Evolutionary conservation across 2,888 invertebrate genomes (phyloP).

Genomic region (Endotricha flammealis): DNA sequence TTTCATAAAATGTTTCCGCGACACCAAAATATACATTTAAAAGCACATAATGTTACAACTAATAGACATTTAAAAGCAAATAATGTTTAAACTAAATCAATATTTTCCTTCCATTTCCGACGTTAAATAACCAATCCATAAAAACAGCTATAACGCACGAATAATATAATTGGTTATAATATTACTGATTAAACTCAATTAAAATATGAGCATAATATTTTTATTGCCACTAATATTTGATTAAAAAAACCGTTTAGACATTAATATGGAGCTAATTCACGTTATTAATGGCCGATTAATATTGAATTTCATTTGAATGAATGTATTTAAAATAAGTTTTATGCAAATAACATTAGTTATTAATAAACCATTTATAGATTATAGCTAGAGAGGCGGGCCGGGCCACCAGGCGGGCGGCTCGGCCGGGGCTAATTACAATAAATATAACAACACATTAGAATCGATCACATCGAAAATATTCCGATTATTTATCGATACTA

Average conservation of each 20-base stretch:
- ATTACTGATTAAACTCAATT: constrained; percentile 55
- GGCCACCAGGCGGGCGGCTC: constrained; percentile 11
- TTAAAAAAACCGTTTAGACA: constrained; percentile 44
- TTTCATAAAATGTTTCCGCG: too few relatives aligned
- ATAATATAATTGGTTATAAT: constrained; percentile 27
- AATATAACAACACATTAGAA: constrained; percentile 71
- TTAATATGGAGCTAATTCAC: constrained; percentile 63
- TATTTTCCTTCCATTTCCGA: constrained; percentile 6
- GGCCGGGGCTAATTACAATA: constrained; percentile 62
- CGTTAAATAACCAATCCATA: constrained; percentile 36
- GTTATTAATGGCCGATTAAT: constrained; percentile 65
- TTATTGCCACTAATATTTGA: constrained; percentile 27
- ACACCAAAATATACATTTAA: too few relatives aligned
- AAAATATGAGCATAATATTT: constrained; percentile 50
- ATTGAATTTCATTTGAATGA: constrained; percentile 66
- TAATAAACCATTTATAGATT: constrained; percentile 69
- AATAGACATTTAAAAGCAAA: too few relatives aligned
- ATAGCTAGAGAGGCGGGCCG: constrained; percentile 15
- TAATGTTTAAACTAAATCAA: too few relatives aligned
- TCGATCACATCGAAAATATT: constrained; percentile 71
- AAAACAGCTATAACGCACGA: constrained; percentile 1
- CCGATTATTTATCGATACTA: constrained; percentile 71
- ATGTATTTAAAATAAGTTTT: constrained; percentile 65
- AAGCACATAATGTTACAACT: too few relatives aligned
- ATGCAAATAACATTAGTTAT: constrained; percentile 75